Conservation (phyloP, 2,888 invertebrate genomes). For the Pachliopta kotzebuea region DNA sequence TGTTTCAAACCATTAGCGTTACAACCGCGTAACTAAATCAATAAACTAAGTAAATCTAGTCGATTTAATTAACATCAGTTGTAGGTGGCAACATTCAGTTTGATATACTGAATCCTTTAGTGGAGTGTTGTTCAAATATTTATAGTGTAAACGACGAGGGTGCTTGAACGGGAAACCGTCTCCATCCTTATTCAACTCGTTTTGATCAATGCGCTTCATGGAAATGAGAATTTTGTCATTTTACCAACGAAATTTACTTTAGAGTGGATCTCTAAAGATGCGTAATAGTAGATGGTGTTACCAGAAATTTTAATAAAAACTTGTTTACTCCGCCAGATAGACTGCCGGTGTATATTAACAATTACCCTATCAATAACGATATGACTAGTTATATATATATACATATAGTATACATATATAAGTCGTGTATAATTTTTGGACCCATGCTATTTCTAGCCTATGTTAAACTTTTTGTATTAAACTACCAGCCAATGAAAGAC, state of each 20-base stretch:
- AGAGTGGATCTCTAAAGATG: not conserved
- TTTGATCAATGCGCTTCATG: slow-evolving; percentile 6
- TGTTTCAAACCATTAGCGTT: not conserved
- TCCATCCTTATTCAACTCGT: slow-evolving; percentile 18
- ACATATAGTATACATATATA: too few relatives aligned
- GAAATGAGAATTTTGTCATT: not conserved
- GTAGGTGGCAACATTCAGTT: slow-evolving; percentile 10
- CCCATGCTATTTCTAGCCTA: too few relatives aligned
- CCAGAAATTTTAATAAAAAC: not conserved
- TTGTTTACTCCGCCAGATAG: not conserved
- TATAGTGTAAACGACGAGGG: slow-evolving; percentile 48
- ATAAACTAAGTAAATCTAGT: slow-evolving; percentile 11
- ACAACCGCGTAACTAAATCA: not conserved
- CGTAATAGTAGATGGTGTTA: not conserved
- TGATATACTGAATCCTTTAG: slow-evolving; percentile 24
- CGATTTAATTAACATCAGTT: slow-evolving; percentile 13
- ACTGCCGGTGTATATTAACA: not conserved
- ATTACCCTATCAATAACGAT: not conserved
- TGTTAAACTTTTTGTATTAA: too few relatives aligned
- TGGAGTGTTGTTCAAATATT: slow-evolving; percentile 51
- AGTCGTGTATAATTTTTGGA: too few relatives aligned
- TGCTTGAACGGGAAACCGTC: slow-evolving; percentile 40
- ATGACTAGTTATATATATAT: too few relatives aligned
- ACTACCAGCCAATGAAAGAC: too few relatives aligned
- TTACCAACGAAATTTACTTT: not conserved